phyloP scores from a whole-genome alignment of 2,113 vertebrate species.

The Anseranas semipalmata region DNA sequence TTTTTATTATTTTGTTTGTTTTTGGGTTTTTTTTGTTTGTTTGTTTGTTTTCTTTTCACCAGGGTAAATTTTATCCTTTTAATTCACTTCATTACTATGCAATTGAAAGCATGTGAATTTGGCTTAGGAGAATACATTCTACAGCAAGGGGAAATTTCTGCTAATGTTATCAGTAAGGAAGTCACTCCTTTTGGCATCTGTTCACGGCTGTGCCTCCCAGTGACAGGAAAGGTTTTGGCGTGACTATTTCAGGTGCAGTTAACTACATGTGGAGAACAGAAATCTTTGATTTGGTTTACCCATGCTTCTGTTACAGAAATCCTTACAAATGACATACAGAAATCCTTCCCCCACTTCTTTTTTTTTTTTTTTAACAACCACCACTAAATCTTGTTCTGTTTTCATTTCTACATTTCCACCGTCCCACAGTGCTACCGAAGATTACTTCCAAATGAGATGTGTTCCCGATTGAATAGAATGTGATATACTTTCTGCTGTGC shows the following conservation, averaged over 20 bases:
- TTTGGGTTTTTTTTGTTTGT: background rate
- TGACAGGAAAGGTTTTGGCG: background rate
- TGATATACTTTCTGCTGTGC: background rate
- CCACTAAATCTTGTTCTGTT: background rate
- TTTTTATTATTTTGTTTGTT: background rate
- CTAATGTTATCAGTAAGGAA: background rate
- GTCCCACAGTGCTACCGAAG: background rate
- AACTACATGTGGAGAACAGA: background rate
- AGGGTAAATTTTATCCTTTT: background rate
- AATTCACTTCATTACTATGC: background rate
- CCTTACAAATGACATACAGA: background rate
- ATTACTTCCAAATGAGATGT: background rate
- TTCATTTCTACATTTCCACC: background rate
- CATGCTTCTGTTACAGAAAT: background rate
- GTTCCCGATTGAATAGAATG: background rate
- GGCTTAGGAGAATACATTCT: background rate
- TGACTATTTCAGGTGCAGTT: background rate
- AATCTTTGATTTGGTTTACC: background rate
- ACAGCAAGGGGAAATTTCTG: background rate
- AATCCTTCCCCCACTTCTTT: fast-evolving
- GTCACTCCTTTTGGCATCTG: background rate
- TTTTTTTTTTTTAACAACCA: background rate
- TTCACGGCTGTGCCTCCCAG: background rate
- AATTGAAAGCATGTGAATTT: background rate
- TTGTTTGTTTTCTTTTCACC: background rate